These are phyloP conservation scores for Caerostris darwini DNA, from an alignment of 1,140 invertebrate species.

Conservation along the genomic window DNA sequence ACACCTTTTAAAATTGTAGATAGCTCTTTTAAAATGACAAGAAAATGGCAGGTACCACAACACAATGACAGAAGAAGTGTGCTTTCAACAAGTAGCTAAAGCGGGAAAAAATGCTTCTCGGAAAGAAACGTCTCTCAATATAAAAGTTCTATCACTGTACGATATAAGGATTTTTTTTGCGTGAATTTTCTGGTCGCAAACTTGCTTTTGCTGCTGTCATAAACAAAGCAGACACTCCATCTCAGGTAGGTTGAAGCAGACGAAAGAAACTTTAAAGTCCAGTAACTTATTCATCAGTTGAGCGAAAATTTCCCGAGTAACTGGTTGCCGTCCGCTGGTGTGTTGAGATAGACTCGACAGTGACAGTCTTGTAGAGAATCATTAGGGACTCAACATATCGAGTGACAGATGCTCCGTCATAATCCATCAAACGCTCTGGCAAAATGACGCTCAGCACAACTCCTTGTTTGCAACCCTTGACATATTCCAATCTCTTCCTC, in stretches of 20 bases:
- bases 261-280: constrained; percentile 31
- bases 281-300: constrained; percentile 70
- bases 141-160: not conserved
- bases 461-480: constrained; percentile 73
- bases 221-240: constrained; percentile 5
- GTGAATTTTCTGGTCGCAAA: not conserved
- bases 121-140: not conserved
- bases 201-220: not conserved
- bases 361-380: constrained; percentile 66
- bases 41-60: not conserved
- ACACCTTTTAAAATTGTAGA: not conserved
- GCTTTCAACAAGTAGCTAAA: constrained; percentile 12
- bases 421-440: constrained; percentile 71
- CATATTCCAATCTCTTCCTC: constrained; percentile 73
- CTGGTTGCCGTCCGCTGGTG: constrained; percentile 29
- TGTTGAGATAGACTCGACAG: constrained; percentile 43
- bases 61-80: constrained; percentile 21
- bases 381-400: constrained; percentile 72
- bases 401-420: constrained; percentile 73
- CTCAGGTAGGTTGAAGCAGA: not conserved
- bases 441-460: constrained; percentile 55
- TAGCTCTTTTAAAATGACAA: not conserved
- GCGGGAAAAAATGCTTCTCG: not conserved
- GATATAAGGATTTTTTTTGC: not conserved
- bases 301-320: constrained; percentile 43